phyloP scores from a whole-genome alignment of 1,140 invertebrate species.

The Gryon sp. region DNA sequence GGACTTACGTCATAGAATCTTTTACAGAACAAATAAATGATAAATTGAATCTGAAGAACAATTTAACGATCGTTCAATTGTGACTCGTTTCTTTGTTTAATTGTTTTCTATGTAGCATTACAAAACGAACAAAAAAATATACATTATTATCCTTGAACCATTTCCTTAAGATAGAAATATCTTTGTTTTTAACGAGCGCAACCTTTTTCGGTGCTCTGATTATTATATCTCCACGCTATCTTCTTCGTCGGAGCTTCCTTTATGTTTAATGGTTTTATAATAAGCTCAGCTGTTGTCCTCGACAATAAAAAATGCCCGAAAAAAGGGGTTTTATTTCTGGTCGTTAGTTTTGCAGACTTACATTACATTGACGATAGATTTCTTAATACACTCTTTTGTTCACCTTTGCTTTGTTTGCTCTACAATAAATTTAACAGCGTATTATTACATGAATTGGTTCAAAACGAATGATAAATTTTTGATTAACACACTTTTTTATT shows the following conservation, averaged over 20 bases:
- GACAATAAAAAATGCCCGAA: constrained; percentile 59
- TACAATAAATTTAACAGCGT: constrained; percentile 13
- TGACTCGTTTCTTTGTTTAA: not conserved
- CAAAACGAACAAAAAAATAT: constrained; percentile 21
- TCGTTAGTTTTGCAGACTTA: constrained; percentile 52
- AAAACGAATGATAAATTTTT: too few species aligned
- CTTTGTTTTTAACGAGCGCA: constrained; percentile 60
- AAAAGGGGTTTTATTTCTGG: constrained; percentile 55
- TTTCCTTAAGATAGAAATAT: constrained; percentile 58
- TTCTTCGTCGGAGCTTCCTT: constrained; percentile 22
- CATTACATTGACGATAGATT: constrained; percentile 37
- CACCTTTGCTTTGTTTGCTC: constrained; percentile 41
- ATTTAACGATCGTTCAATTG: too few species aligned
- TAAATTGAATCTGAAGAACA: too few species aligned
- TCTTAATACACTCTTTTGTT: constrained; percentile 44
- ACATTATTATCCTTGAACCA: constrained; percentile 47
- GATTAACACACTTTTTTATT: too few species aligned
- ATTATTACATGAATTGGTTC: too few species aligned
- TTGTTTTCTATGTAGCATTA: constrained; percentile 28
- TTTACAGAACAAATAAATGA: too few species aligned
- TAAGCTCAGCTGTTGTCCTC: constrained; percentile 70
- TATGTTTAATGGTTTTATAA: constrained; percentile 70
- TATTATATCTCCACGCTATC: constrained; percentile 56
- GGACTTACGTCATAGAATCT: too few species aligned
- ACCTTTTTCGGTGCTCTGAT: constrained; percentile 57